These are phyloP conservation scores for Anastrepha obliqua DNA, from an alignment of 1,140 invertebrate genomes.

Conservation along the genomic window DNA sequence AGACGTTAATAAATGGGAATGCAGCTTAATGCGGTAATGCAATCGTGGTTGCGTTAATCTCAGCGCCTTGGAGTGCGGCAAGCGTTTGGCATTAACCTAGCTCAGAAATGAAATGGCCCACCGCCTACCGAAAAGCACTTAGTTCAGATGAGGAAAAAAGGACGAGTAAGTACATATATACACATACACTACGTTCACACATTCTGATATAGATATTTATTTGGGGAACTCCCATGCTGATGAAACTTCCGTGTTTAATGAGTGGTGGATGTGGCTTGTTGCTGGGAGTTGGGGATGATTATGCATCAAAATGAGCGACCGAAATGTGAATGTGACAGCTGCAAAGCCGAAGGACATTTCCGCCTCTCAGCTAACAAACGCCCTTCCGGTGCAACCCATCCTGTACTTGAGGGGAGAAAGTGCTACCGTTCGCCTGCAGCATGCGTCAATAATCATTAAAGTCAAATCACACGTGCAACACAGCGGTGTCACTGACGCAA, in stretches of 20 bases:
- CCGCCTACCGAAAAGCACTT: neutral
- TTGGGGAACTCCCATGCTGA: neutral
- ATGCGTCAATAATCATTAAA: constrained; percentile 57
- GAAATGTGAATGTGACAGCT: constrained; percentile 54
- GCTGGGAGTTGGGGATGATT: neutral
- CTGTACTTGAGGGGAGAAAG: neutral
- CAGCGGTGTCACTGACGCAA: neutral
- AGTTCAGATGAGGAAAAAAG: neutral
- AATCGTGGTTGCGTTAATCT: constrained; percentile 37
- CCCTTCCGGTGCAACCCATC: neutral
- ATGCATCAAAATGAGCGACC: constrained; percentile 13
- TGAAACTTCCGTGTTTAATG: neutral
- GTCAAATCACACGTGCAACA: constrained; percentile 56
- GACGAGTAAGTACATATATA: too few relatives aligned
- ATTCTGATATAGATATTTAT: neutral
- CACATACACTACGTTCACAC: too few relatives aligned
- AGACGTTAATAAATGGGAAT: constrained; percentile 5
- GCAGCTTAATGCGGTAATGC: constrained; percentile 22
- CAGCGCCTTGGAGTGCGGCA: neutral
- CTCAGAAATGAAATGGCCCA: neutral
- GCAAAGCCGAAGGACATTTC: constrained; percentile 56
- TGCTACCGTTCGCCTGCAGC: neutral
- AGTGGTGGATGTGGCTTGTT: neutral
- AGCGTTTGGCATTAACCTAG: neutral
- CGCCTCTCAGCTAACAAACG: constrained; percentile 28